Base-by-base conservation (phyloP, 30 jellyfish, hydroid and myxozoan species). In the Chrysaora quinquecirrha region DNA sequence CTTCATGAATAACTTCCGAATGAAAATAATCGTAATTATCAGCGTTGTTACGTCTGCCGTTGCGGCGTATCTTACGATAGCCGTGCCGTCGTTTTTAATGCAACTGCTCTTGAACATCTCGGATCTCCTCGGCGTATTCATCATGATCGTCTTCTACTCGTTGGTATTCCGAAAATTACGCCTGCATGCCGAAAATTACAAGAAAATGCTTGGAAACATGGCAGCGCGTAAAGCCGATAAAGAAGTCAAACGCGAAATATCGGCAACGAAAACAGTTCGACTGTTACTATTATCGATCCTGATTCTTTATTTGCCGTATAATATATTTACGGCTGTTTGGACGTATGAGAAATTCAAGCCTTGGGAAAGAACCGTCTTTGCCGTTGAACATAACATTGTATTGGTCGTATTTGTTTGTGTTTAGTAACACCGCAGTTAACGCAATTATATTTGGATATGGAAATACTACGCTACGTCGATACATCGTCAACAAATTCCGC, bases 1-100 rank as follows among this genome's bases (percentile, higher is more conserved):
- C 23, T 61, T 56, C 71, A 76, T 76, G 88, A 76, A 76, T 46
- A 50, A 32, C 12, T 60, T 76, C 66, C 88, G 88, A 21, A 76
- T 76, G 88, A 76, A 60, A 47, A 31, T 35, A 4, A 60, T 60
- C 33, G 56, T 60, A 6, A 54, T 34, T 22, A 1, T 21, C 20
- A 76, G 88, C 52, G 1, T 76, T 50, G 38, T 71, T 2, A 46
- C 30, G 33, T 76, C 88, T 50, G 78, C 30, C 19, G 34, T 9
- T 29, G 47, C 60, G 68, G 88, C 71, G 11, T 58, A 1, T 10
- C 31, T 56, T 12, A 2, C 78, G 14, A 29, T 58, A 20, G n/a
- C 20, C n/a, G 24, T 18, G n/a, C 65, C 76, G 16, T 25, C 78
- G 23, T 22, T 56, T 28, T 28, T 38, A 38, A 65, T 75, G 21